Evolutionary conservation across 1,140 invertebrate species (phyloP).

Genomic region (Trichonephila inaurata): DNA sequence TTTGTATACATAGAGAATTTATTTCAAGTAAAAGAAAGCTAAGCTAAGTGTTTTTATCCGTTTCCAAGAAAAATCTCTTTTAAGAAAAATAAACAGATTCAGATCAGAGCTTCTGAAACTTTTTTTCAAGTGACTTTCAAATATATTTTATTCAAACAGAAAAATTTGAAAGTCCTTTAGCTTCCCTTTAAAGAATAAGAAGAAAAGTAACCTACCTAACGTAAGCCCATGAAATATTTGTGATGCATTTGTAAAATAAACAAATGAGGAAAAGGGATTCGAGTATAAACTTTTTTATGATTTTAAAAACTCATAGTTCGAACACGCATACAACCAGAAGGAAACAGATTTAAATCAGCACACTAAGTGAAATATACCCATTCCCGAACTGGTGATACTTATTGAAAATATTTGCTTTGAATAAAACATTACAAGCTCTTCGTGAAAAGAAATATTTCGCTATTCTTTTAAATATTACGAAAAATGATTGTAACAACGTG

Average conservation of each 20-base stretch:
- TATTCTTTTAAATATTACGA: not conserved
- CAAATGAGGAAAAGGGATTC: not conserved
- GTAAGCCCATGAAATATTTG: not conserved
- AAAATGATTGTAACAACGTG: not conserved
- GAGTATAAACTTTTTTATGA: not conserved
- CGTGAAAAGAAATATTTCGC: not conserved
- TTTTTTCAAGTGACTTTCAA: too few species aligned
- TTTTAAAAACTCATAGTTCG: too few species aligned
- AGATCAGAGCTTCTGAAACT: too few species aligned
- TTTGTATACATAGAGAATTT: too few species aligned
- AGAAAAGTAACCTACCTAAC: too few species aligned
- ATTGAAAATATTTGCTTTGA: not conserved
- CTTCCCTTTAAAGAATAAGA: too few species aligned
- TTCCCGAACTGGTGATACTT: not conserved
- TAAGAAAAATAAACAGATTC: too few species aligned
- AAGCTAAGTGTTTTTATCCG: too few species aligned
- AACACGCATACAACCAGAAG: not conserved
- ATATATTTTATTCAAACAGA: too few species aligned
- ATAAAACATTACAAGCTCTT: not conserved
- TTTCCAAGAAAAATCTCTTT: too few species aligned
- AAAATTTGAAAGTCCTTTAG: too few species aligned
- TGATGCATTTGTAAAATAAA: not conserved
- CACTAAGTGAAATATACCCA: not conserved
- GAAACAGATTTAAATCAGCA: slow-evolving; percentile 1
- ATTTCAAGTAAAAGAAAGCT: too few species aligned